Evolutionary conservation across 2,888 invertebrate species (phyloP).

Genomic region (Mylabris sibirica): DNA sequence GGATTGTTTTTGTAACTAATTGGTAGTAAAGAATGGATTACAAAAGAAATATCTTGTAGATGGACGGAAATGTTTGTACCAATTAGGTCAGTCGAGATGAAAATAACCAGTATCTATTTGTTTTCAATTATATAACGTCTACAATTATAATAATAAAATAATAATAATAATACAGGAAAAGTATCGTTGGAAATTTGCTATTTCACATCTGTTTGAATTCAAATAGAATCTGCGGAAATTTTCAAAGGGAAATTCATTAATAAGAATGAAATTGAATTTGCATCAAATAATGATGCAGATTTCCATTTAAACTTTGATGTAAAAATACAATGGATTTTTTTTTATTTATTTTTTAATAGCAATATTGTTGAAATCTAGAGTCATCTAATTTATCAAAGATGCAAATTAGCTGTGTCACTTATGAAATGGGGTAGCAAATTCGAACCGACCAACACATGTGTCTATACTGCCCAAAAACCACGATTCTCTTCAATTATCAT

Average conservation of each 20-base stretch:
- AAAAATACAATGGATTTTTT: too few species aligned
- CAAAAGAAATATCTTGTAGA: neutral
- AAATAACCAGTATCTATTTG: neutral
- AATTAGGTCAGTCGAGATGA: neutral
- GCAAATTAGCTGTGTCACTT: too few species aligned
- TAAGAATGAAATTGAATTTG: too few species aligned
- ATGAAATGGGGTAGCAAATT: neutral
- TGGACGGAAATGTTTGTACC: neutral
- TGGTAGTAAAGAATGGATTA: neutral
- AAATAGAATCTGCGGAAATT: neutral
- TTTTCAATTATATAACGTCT: neutral
- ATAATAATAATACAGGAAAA: neutral
- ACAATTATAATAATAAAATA: too few species aligned
- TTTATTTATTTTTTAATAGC: too few species aligned
- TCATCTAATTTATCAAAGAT: too few species aligned
- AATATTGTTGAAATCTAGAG: too few species aligned
- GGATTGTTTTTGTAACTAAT: neutral
- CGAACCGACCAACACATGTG: neutral
- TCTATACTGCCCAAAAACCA: neutral
- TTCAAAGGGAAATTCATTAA: neutral
- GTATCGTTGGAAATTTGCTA: neutral
- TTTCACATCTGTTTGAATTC: neutral
- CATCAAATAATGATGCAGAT: neutral
- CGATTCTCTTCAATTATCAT: neutral
- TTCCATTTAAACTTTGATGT: neutral